A percentile compares a stretch with the other conserved stretches of the same genome.
These are phyloP conservation scores for Lumbricus terrestris DNA, from an alignment of 2,888 invertebrate genomes.

Conservation along the genomic window DNA sequence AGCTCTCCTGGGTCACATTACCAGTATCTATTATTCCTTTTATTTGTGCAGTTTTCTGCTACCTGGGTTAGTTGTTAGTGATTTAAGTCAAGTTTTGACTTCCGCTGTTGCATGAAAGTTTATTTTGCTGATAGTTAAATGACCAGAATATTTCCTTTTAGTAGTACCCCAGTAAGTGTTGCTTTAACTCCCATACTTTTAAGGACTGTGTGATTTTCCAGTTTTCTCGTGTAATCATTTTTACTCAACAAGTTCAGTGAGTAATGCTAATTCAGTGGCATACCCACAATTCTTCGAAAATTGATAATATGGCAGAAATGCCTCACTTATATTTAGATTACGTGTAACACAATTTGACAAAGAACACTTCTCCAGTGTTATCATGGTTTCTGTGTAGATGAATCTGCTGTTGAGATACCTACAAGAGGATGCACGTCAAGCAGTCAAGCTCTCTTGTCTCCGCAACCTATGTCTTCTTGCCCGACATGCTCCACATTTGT, in stretches of 20 bases:
- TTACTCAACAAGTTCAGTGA: background rate
- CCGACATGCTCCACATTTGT: slow-evolving; percentile 74
- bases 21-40: too few species aligned
- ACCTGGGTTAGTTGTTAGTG: background rate
- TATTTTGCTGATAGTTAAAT: background rate
- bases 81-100: background rate
- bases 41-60: background rate
- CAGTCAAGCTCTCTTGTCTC: slow-evolving; percentile 69
- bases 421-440: slow-evolving; percentile 70
- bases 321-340: background rate
- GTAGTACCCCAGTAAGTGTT: background rate
- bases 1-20: background rate
- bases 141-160: background rate
- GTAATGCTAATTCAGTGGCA: background rate
- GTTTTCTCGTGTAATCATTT: background rate
- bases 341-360: background rate
- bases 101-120: background rate
- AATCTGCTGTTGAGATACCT: slow-evolving; percentile 70
- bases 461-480: slow-evolving; percentile 39
- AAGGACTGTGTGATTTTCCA: background rate
- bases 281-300: background rate
- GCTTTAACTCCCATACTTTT: background rate
- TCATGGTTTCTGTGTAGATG: slow-evolving; percentile 53
- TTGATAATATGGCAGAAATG: background rate
- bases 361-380: background rate